Base-by-base conservation (phyloP, 2,113 vertebrate species). In the Abramis brama region DNA sequence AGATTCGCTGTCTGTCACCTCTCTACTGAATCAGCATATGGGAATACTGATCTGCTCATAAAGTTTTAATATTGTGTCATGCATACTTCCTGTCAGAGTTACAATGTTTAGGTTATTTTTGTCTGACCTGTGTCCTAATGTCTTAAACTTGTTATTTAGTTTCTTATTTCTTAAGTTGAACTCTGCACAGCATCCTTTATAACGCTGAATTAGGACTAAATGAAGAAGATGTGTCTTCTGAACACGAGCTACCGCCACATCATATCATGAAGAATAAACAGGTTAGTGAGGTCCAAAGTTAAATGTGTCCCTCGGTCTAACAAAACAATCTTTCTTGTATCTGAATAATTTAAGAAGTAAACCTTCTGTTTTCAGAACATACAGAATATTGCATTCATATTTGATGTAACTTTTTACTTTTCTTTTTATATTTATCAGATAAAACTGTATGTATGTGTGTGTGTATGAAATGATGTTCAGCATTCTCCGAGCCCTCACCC, bases 401-500 rank as follows among this genome's bases (percentile, higher is more conserved):
- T 52, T 76, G 7, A 19, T 59, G 23, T 21, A 11, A 19, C 15
- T 10, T 33, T 30, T 36, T 2, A 36, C 50, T 36, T 27, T 27
- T 30, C 7, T 27, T 27, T 66, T 70, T 2, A 25, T 5, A 5
- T 25, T 2, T 10, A 57, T 70, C 15, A 21, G 43, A 75, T 13
- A 15, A 25, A 15, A 19, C 2, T 64, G 5, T 33, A 33, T 66
- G 30, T 27, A 0, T 75, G 9, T 21, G 36, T 57, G 9, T 1
- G 30, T 77, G 25, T 33, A 50, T 78, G 17, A 47, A 75, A 12
- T 70, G 79, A 47, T 82, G 79, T 68, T 81, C 8, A 30, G 17
- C n/a, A 27, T 83, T 68, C 15, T 83, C 23, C 7, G 66, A 25
- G 66, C 30, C 82, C 84, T 89, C 89, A 96, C 95, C 95, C 95